Base-by-base conservation (phyloP, 2,888 invertebrate species). In the Sthenelais limicola region DNA sequence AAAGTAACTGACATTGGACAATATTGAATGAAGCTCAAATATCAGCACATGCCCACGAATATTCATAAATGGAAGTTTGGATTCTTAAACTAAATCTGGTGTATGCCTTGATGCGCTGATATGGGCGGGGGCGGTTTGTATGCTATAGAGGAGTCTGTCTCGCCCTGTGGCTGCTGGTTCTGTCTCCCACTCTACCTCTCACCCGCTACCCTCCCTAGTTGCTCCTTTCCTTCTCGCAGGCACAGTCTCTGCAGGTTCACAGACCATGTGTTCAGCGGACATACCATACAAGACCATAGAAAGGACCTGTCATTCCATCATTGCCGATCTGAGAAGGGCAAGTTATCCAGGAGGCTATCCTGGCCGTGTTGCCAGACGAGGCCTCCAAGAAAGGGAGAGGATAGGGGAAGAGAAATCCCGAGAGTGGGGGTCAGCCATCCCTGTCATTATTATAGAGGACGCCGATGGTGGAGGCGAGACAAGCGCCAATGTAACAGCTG, bases 401-500 rank as follows among this genome's bases (percentile, higher is more conserved):
- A n/a, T 21, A 5, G 21, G 24, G 21, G 5, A 51, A 5, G 21
- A n/a, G 9, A 21, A 43, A 1, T 26, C 62, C 9, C 62, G 62
- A 12, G 38, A 62, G 62, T 62, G 62, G 62, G 38, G 62, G 26
- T 62, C 62, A 2, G 62, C 62, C 38, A 62, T 62, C 35, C 62
- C 62, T 1, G 62, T 62, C 62, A 62, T 62, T 43, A 26, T 62
- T 12, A 43, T 62, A 4, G 62, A 62, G 38, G 62, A 62, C 62
- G 43, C 43, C 2, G 62, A 62, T 28, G 62, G 38, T 15, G 7
- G 18, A 1, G 62, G 62, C 38, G 51, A 9, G 21, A 12, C 30
- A 2, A 62, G 38, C 24, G 38, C 62, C 38, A 62, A 38, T n/a
- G n/a, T n/a, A n/a, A n/a, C n/a, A n/a, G n/a, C n/a, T n/a, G n/a